These are phyloP conservation scores for Cacoxenus indagator DNA, from an alignment of 2,888 invertebrate species.

Conservation along the genomic window DNA sequence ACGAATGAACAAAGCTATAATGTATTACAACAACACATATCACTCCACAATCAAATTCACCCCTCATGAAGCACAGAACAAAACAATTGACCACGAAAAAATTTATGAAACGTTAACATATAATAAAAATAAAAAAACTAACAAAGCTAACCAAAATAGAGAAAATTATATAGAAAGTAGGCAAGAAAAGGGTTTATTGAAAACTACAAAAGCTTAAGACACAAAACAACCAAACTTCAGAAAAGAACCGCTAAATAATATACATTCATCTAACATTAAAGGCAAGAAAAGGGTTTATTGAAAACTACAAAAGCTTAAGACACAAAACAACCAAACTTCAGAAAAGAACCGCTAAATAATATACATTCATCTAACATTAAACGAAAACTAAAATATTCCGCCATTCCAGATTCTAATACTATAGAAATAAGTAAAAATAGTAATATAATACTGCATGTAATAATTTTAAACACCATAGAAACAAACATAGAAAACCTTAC, in stretches of 20 bases:
- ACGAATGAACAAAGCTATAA: background rate
- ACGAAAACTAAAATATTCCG: no score
- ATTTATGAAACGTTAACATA: background rate
- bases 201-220: slow-evolving; percentile 24
- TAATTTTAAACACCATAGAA: background rate
- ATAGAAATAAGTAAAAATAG: no score
- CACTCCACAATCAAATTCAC: background rate
- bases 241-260: slow-evolving; percentile 23
- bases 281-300: background rate
- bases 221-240: slow-evolving; percentile 31
- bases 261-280: background rate
- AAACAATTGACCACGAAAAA: background rate
- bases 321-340: no score
- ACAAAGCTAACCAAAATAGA: background rate
- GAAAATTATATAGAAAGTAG: no score
- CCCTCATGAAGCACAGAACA: background rate
- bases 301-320: background rate
- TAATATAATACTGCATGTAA: no score
- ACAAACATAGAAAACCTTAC: background rate
- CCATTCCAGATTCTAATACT: no score
- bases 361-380: no score
- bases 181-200: slow-evolving; percentile 20
- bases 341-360: no score
- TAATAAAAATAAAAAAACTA: background rate
- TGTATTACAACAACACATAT: background rate